A percentile compares a stretch with the other conserved stretches of the same genome.
Conservation (phyloP, 1,140 invertebrate genomes). For the Diorhabda carinulata region DNA sequence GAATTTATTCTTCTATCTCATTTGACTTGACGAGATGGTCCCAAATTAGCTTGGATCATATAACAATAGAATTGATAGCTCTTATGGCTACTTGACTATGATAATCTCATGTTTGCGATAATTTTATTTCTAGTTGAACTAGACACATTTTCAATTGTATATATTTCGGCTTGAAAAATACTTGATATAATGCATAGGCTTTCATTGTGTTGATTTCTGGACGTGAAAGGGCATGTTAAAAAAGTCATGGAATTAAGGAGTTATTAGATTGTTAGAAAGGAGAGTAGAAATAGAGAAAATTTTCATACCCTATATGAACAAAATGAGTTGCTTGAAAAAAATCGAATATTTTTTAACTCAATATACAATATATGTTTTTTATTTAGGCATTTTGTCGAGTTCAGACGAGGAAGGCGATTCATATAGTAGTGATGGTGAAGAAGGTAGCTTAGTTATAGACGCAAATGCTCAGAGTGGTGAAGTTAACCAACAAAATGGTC, state of each 20-base stretch:
- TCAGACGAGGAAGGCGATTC: slow-evolving; percentile 47
- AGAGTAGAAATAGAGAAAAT: too few species aligned
- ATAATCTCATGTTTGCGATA: neutral
- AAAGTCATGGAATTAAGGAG: too few species aligned
- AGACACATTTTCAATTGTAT: neutral
- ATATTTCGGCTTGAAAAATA: neutral
- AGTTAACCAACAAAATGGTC: slow-evolving; percentile 41
- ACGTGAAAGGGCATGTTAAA: too few species aligned
- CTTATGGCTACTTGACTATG: neutral
- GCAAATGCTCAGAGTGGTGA: slow-evolving; percentile 34
- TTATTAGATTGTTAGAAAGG: too few species aligned
- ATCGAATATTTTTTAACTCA: too few species aligned
- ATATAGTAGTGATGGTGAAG: slow-evolving; percentile 46
- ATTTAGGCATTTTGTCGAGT: slow-evolving; percentile 45
- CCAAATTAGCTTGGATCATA: too few species aligned
- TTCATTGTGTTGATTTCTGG: too few species aligned
- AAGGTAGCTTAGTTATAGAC: slow-evolving; percentile 44
- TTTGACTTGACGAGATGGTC: too few species aligned
- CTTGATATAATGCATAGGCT: too few species aligned
- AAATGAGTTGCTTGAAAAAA: too few species aligned
- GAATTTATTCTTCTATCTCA: too few species aligned
- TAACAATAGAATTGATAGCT: neutral
- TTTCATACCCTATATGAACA: too few species aligned
- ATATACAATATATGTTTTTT: neutral
- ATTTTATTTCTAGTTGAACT: neutral